Conservation (phyloP, 2,888 invertebrate species). For the Polymixis flavicincta region DNA sequence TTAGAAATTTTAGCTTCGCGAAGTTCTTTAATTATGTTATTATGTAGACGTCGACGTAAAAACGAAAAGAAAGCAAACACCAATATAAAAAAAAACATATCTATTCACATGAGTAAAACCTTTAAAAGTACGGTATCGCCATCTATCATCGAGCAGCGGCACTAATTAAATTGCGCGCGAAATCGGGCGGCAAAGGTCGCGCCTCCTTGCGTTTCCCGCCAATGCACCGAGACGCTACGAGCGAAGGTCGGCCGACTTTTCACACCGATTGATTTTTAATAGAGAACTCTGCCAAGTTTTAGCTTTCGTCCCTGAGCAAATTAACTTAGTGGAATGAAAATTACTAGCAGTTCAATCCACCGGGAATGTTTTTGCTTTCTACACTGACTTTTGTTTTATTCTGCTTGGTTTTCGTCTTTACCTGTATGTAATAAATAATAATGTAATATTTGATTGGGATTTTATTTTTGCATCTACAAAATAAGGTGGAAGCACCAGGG, state of each 20-base stretch:
- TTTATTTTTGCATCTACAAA: background rate
- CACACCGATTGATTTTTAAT: constrained; percentile 89
- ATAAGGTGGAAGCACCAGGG: too few species aligned
- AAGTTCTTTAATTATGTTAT: background rate
- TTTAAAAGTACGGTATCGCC: constrained; percentile 72
- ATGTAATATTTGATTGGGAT: background rate
- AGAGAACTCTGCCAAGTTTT: constrained; percentile 85
- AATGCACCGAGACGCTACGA: constrained; percentile 86
- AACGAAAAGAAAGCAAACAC: background rate
- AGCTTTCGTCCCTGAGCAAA: constrained; percentile 84
- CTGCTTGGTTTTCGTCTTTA: background rate
- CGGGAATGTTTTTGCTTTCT: constrained; percentile 9
- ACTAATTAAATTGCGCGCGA: constrained; percentile 90
- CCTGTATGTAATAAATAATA: background rate
- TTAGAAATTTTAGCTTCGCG: background rate
- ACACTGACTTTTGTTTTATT: background rate
- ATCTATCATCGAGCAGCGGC: constrained; percentile 84
- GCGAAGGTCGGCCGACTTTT: constrained; percentile 84
- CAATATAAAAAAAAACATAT: background rate
- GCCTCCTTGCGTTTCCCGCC: constrained; percentile 86
- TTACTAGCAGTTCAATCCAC: constrained; percentile 70
- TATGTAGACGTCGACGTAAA: background rate
- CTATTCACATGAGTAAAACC: constrained; percentile 28
- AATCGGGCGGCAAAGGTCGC: constrained; percentile 90
- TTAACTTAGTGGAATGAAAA: constrained; percentile 83